These are phyloP conservation scores for Henricia sp. DNA, from an alignment of 53 echinoderm and acorn worm species.

Conservation along the genomic window DNA sequence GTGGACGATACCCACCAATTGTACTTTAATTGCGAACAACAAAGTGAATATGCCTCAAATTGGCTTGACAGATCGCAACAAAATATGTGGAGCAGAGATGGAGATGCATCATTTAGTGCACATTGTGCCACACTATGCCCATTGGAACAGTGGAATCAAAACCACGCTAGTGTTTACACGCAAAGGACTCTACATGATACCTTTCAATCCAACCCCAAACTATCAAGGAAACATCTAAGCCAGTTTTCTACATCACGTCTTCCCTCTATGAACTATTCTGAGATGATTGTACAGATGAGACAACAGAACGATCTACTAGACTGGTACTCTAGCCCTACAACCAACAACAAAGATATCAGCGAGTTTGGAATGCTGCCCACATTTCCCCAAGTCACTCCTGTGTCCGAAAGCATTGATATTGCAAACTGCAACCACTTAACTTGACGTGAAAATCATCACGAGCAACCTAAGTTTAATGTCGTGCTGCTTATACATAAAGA, in stretches of 20 bases:
- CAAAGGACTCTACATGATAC: neutral
- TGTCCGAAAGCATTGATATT: too few species aligned
- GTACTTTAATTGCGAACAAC: neutral
- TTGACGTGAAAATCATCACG: too few species aligned
- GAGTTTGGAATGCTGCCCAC: constrained; percentile 18
- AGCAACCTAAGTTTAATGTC: too few species aligned
- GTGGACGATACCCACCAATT: neutral
- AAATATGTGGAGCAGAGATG: too few species aligned
- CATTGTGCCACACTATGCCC: neutral
- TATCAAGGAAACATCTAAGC: neutral
- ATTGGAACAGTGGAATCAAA: neutral
- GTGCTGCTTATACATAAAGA: too few species aligned
- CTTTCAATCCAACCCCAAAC: neutral
- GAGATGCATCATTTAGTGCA: neutral
- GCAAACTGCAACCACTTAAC: too few species aligned
- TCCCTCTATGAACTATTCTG: constrained; percentile 9
- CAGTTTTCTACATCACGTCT: neutral
- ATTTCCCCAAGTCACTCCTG: constrained; percentile 63
- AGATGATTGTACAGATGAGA: constrained; percentile 12
- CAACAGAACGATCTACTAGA: neutral
- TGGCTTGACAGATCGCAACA: too few species aligned
- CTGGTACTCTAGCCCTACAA: neutral
- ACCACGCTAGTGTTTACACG: neutral
- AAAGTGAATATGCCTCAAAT: neutral
- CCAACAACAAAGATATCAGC: neutral